Percentiles rank a stretch among this genome's conserved stretches.
These are phyloP conservation scores for Spilogale gracilis DNA, from an alignment of 2,113 vertebrate genomes.

Conservation along the genomic window DNA sequence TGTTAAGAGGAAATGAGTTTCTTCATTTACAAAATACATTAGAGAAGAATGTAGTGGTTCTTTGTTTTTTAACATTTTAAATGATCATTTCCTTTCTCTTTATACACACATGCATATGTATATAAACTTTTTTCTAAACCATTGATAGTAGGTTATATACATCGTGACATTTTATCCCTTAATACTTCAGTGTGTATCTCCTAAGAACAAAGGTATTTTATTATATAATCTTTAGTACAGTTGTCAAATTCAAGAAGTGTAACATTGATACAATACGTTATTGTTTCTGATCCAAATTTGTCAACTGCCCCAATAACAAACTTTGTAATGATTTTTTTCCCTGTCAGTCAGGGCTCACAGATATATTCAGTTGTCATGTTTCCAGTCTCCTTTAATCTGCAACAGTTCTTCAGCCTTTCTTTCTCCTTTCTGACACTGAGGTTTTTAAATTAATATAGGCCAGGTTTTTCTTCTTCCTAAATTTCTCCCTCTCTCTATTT, in stretches of 20 bases:
- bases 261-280: not conserved
- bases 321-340: not conserved
- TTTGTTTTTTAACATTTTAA: not conserved
- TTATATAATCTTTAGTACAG: not conserved
- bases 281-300: not conserved
- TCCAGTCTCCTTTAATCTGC: not conserved
- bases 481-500: not conserved
- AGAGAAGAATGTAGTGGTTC: not conserved
- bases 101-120: not conserved
- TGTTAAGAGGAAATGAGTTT: not conserved
- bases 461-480: not conserved
- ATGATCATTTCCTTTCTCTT: not conserved
- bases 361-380: not conserved
- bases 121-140: not conserved
- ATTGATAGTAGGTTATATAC: not conserved
- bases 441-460: not conserved
- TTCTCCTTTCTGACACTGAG: not conserved
- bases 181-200: not conserved
- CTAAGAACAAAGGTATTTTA: not conserved
- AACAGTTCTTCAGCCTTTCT: not conserved
- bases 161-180: not conserved
- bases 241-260: not conserved
- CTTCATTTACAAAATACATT: not conserved
- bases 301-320: not conserved
- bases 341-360: not conserved